These are phyloP conservation scores for Montipora capricornis DNA, from an alignment of 64 coral and sea anemone genomes.

Conservation along the genomic window DNA sequence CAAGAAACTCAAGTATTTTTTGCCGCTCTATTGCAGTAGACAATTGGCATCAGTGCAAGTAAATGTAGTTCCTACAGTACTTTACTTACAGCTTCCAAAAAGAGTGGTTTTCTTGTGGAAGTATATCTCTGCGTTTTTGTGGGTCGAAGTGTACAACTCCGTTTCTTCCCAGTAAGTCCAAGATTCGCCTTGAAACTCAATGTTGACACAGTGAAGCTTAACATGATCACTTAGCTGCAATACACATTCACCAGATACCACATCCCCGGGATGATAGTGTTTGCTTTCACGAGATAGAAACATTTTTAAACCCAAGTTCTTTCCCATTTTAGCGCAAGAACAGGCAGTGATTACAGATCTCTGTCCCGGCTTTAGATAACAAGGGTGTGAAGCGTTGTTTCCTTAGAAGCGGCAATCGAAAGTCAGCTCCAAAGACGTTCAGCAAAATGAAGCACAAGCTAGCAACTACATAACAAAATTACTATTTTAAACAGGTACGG, in stretches of 20 bases:
- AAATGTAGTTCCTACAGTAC: no score
- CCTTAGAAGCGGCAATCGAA: background rate
- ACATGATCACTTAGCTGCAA: constrained; percentile 72
- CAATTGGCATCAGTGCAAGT: background rate
- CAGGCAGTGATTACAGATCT: background rate
- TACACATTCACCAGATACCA: constrained; percentile 81
- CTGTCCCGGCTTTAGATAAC: background rate
- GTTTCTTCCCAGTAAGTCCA: constrained; percentile 87
- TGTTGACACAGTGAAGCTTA: constrained; percentile 79
- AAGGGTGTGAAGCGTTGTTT: background rate
- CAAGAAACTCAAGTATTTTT: background rate
- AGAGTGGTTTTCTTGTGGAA: constrained; percentile 88
- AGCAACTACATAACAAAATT: background rate
- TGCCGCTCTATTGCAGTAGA: background rate
- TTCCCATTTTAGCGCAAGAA: constrained; percentile 62
- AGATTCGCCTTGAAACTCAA: constrained; percentile 89
- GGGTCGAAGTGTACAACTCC: constrained; percentile 73
- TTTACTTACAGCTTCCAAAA: constrained; percentile 80
- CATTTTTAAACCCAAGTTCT: constrained; percentile 66
- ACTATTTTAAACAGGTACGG: background rate
- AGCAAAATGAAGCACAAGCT: background rate
- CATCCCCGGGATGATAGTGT: constrained; percentile 84
- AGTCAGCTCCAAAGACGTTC: background rate
- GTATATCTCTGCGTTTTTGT: constrained; percentile 93
- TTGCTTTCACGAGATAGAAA: constrained; percentile 57